These are phyloP conservation scores for Adoxophyes honmai DNA, from an alignment of 1,140 invertebrate species.

Conservation along the genomic window DNA sequence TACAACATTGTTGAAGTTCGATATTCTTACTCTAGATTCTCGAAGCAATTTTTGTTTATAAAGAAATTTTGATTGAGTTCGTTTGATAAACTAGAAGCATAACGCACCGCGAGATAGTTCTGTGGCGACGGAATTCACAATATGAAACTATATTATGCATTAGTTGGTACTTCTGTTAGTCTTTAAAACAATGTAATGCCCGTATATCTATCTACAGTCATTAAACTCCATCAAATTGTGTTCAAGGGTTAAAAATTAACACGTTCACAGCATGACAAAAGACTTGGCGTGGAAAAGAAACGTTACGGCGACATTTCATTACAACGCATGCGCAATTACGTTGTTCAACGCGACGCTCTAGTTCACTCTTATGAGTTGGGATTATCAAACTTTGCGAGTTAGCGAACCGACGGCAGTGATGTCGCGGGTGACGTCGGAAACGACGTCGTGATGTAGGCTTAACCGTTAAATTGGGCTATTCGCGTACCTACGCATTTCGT, in stretches of 20 bases:
- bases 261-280: background rate
- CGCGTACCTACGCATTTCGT: constrained; percentile 43
- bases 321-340: background rate
- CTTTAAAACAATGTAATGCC: no score
- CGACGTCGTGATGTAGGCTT: constrained; percentile 24
- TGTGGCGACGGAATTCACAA: no score
- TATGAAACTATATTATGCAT: no score
- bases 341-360: constrained; percentile 12
- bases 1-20: background rate
- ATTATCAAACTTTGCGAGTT: constrained; percentile 2
- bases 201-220: no score
- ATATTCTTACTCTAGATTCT: no score
- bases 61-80: no score
- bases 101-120: no score
- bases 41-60: no score
- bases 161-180: no score
- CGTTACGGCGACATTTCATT: constrained; percentile 1
- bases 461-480: constrained; percentile 71
- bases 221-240: no score
- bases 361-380: background rate
- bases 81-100: no score
- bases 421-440: background rate
- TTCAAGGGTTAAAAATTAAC: no score
- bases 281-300: background rate
- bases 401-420: background rate